Conservation (phyloP, 1,140 invertebrate species). For the Coenobita brevimanus region DNA sequence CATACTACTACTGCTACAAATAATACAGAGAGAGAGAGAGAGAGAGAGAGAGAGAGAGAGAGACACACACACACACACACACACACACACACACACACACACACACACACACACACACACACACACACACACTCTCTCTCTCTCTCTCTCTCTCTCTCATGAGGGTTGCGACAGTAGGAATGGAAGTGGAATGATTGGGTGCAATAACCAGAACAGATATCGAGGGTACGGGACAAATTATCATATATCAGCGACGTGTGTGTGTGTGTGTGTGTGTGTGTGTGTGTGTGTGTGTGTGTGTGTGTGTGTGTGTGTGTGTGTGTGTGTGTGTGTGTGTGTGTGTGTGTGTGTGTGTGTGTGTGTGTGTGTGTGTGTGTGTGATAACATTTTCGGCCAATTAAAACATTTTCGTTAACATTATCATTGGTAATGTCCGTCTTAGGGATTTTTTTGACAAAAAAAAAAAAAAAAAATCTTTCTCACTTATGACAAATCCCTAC, state of each 20-base stretch:
- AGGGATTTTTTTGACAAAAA: too few species aligned
- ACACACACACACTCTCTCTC: not conserved
- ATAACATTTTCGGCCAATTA: too few species aligned
- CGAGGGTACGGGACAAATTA: not conserved
- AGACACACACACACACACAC: slow-evolving; percentile 9
- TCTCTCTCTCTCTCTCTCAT: not conserved
- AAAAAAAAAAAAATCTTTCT: too few species aligned
- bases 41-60: slow-evolving; percentile 6
- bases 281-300: slow-evolving; percentile 11
- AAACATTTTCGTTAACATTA: too few species aligned
- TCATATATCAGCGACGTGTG: too few species aligned
- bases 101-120: not conserved
- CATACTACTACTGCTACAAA: too few species aligned
- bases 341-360: not conserved
- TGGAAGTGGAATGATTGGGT: not conserved
- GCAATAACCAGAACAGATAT: not conserved
- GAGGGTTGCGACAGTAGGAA: not conserved
- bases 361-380: too few species aligned
- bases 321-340: not conserved
- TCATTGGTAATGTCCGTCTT: too few species aligned
- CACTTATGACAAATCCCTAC: too few species aligned
- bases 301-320: slow-evolving; percentile 11
- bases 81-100: slow-evolving; percentile 29
- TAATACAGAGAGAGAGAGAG: too few species aligned
- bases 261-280: slow-evolving; percentile 6